These are phyloP conservation scores for Eupleurogrammus muticus DNA, from an alignment of 2,797 vertebrate genomes.

Conservation along the genomic window DNA sequence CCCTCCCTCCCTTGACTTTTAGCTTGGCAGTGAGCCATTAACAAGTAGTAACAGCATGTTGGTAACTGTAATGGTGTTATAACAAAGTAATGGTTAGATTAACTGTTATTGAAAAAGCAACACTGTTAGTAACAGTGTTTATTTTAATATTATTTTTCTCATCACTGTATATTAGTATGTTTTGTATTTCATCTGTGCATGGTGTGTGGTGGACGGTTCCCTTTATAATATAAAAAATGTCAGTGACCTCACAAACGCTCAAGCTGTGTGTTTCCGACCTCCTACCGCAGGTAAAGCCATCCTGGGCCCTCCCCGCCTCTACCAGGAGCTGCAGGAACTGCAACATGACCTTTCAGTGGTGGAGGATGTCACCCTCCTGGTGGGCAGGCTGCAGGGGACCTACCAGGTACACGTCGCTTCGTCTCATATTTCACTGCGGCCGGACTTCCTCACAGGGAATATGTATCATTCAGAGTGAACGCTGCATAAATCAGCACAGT, in stretches of 20 bases:
- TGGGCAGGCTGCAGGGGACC: constrained; percentile 93
- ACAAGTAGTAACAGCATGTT: no score
- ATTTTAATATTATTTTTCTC: no score
- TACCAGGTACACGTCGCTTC: constrained; percentile 87
- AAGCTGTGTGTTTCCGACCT: background rate
- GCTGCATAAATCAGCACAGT: constrained; percentile 1
- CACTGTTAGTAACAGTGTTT: no score
- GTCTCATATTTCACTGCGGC: background rate
- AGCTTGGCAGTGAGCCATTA: no score
- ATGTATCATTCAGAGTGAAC: background rate
- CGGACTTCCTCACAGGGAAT: constrained; percentile 1
- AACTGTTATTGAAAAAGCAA: no score
- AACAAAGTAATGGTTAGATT: no score
- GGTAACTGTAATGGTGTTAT: no score
- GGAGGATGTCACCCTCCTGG: constrained; percentile 93
- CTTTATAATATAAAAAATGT: background rate
- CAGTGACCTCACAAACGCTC: background rate
- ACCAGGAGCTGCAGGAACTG: constrained; percentile 96
- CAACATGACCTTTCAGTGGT: constrained; percentile 95
- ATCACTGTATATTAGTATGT: no score
- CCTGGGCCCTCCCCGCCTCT: constrained; percentile 94
- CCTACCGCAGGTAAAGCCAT: constrained; percentile 84
- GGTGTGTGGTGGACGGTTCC: background rate
- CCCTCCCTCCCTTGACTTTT: no score
- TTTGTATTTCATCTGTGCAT: background rate